A percentile compares a stretch with the other conserved stretches of the same genome.
phyloP scores from a whole-genome alignment of 2,113 vertebrate genomes.

The Archilochus colubris region DNA sequence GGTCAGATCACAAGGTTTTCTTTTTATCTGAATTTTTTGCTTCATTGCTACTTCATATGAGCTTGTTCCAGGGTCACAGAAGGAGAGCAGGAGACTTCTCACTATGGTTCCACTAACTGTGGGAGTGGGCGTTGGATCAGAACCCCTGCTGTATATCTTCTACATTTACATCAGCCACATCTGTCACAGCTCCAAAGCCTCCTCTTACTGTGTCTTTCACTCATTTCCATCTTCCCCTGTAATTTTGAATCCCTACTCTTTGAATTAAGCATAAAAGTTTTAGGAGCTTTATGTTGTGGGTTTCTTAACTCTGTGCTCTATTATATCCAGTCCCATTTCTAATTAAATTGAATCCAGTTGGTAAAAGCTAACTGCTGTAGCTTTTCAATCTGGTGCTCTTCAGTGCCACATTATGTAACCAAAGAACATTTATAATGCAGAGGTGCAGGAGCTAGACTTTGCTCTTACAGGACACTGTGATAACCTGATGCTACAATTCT shows the following conservation, averaged over 20 bases:
- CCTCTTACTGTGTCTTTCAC: background rate
- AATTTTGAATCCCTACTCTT: background rate
- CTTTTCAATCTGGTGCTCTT: background rate
- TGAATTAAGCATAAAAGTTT: background rate
- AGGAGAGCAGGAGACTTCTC: background rate
- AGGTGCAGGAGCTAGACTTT: background rate
- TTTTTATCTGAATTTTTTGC: background rate
- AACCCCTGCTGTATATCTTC: background rate
- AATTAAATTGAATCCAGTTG: background rate
- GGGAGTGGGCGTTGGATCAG: background rate
- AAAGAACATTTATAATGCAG: background rate
- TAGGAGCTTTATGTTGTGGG: background rate
- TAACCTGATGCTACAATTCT: background rate
- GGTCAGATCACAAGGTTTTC: fast-evolving
- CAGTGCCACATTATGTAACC: background rate
- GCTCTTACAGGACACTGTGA: background rate
- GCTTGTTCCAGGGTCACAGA: background rate
- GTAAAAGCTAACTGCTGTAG: background rate
- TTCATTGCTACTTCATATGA: background rate
- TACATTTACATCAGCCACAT: background rate
- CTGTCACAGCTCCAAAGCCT: background rate
- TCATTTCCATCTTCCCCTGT: background rate
- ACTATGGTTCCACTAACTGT: background rate
- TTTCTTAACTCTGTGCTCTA: background rate
- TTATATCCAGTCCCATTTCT: background rate